Evolutionary conservation across 2,113 vertebrate species (phyloP).

Genomic region (Ammodytes dubius): DNA sequence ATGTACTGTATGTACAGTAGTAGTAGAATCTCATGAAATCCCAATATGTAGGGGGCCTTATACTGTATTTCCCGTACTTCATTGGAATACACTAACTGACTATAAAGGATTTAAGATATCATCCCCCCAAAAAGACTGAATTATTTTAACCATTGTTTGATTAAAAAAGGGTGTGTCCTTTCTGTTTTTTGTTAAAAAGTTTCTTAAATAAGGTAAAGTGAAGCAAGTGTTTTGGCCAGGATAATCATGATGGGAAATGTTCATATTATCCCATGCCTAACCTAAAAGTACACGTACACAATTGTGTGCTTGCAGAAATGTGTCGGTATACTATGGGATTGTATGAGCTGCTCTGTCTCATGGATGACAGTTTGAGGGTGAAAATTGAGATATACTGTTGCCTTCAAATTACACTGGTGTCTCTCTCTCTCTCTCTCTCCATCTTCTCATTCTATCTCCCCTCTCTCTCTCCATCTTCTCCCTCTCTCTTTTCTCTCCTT

Average conservation of each 20-base stretch:
- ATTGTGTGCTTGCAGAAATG: not conserved
- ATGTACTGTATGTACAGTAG: too few relatives aligned
- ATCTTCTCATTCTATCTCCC: conserved; percentile 1
- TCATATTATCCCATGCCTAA: too few relatives aligned
- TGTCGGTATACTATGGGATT: not conserved
- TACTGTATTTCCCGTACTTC: not conserved
- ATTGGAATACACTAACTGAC: not conserved
- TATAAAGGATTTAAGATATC: too few relatives aligned
- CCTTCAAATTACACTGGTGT: conserved; percentile 46
- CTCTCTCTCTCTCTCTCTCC: conserved; percentile 16
- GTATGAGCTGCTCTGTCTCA: not conserved
- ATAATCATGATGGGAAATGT: too few relatives aligned
- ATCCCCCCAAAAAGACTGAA: too few relatives aligned
- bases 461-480: conserved; percentile 15
- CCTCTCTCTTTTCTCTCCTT: conserved; percentile 13
- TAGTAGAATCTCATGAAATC: not conserved
- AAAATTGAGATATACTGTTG: conserved; percentile 53
- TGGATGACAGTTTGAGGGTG: conserved; percentile 1
- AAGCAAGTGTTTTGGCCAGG: too few relatives aligned
- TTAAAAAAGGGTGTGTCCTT: too few relatives aligned
- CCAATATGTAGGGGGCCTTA: not conserved
- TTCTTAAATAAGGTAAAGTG: too few relatives aligned
- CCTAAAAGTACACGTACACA: not conserved
- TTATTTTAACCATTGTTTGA: too few relatives aligned
- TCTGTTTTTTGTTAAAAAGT: too few relatives aligned